Base-by-base conservation (phyloP, 2,797 vertebrate species). In the Miichthys miiuy region DNA sequence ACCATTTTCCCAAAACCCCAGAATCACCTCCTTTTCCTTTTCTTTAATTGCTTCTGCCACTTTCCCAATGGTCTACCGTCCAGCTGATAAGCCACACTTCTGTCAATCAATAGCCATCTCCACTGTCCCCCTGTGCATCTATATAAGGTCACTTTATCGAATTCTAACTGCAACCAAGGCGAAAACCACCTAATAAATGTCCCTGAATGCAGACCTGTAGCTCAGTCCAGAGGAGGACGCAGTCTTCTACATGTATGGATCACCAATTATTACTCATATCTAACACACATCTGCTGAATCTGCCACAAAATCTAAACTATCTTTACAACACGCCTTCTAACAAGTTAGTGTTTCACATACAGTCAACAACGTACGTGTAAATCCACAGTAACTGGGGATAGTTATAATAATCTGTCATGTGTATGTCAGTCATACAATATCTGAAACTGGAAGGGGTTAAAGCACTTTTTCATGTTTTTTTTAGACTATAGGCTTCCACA, bases 101-200 rank as follows among this genome's bases (percentile, higher is more conserved):
- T 88, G 76, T 87, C 89, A 92, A 88, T 95, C 94, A 87, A 94
- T 94, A 91, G 21, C 83, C 90, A 85, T 90, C 87, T 89, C 75
- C 76, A 62, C 73, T 70, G 85, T 84, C 83, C 90, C 89, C 85
- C 68, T 78, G 86, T 85, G 87, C 77, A 80, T 90, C 86, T 82
- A 79, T 90, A 84, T 93, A 95, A 94, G 93, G 94, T 94, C 90
- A 91, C 81, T 77, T 78, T 90, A 95, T 95, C 78, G 91, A 91
- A 92, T 92, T 93, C 82, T 55, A 71, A 79, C 87, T 62, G 64
- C 67, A 76, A 54, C 77, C 25, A 44, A 79, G 77, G 77, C 75
- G 64, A 85, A 91, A 87, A 76, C 5, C 52, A 18, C 44, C 79
- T 81, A 87, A 84, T 82, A 72, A 87, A 69, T 25, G 71, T 84